Evolutionary conservation across 2,888 invertebrate species (phyloP), one percentile per base, ranked within the genome.

Genomic region (Doris montereyensis): DNA sequence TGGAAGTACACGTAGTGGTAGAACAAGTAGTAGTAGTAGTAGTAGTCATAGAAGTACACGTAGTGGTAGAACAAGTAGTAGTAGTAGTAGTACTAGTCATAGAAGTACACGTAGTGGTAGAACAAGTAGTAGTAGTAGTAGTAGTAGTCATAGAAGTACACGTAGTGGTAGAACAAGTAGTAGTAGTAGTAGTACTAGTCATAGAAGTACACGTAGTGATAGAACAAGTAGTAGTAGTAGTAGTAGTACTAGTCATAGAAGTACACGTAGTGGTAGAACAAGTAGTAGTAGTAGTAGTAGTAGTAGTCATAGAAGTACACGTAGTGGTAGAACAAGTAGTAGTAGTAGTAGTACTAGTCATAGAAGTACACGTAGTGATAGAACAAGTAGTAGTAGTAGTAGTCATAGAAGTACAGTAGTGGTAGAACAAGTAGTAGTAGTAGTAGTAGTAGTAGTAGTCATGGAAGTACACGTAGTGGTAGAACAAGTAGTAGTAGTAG

Each of bases 41-140:
- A 71, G 71, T 21, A 71, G 71, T 32, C 32, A 41, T 32, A 71
- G 71, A 21, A 35, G 71, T 32, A 71, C 35, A 8, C 32, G 71
- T 35, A 71, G 26, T 10, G 26, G 26, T n/a, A 52, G 26, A 4
- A 57, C 57, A 13, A 57, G 73, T 0, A 52, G 73, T 24, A 52
- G 73, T 24, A 52, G 73, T 24, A 52, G 57, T 30, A 52, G 71
- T n/a, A 71, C 35, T 35, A 71, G 35, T 34, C 32, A 41, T 32
- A 34, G 71, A 17, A 34, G 71, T 10, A 34, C 35, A 17, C 5
- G 71, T 35, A 34, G 71, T 32, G 35, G 71, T 32, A 71, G 71
- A 17, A 83, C 57, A 78, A 80, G 70, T 82, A 82, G 83, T 72
- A 82, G 30, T 71, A 79, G n/a, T 78, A 81, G 75, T 81, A 75